phyloP scores from a whole-genome alignment of 1,140 invertebrate genomes.

The Vanessa tameamea region DNA sequence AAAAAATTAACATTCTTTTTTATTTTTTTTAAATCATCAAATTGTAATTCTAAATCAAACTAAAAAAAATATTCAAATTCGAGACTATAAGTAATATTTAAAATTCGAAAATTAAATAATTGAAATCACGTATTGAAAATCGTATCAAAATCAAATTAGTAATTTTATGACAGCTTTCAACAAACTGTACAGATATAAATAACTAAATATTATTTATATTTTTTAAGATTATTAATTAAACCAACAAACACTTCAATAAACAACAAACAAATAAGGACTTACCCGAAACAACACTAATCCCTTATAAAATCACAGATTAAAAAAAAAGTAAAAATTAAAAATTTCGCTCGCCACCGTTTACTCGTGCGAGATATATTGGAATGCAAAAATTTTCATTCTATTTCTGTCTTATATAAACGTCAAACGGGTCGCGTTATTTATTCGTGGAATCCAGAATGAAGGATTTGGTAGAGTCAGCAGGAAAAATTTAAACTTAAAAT shows the following conservation, averaged over 20 bases:
- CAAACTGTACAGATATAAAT: too few species aligned
- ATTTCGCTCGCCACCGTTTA: slow-evolving; percentile 16
- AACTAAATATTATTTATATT: too few species aligned
- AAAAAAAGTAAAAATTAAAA: background rate
- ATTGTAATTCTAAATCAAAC: too few species aligned
- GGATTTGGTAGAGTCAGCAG: slow-evolving; percentile 52
- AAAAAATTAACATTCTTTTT: too few species aligned
- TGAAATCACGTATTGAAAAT: background rate
- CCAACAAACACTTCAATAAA: too few species aligned
- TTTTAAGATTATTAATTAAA: too few species aligned
- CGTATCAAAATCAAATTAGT: background rate
- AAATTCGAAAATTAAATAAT: too few species aligned
- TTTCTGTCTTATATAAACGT: slow-evolving; percentile 69
- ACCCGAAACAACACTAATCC: background rate
- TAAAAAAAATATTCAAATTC: too few species aligned
- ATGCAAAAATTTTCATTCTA: slow-evolving; percentile 57
- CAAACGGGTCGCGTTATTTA: slow-evolving; percentile 34
- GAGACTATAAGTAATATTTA: too few species aligned
- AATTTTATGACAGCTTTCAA: background rate
- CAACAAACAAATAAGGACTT: background rate
- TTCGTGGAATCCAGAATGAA: slow-evolving; percentile 56
- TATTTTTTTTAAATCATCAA: too few species aligned
- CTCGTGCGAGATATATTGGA: slow-evolving; percentile 47
- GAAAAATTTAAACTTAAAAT: slow-evolving; percentile 28
- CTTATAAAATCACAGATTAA: background rate